Percentiles rank a stretch among this genome's conserved stretches.
Conservation (phyloP, 2,797 vertebrate species). For the Clarias pachynema region DNA sequence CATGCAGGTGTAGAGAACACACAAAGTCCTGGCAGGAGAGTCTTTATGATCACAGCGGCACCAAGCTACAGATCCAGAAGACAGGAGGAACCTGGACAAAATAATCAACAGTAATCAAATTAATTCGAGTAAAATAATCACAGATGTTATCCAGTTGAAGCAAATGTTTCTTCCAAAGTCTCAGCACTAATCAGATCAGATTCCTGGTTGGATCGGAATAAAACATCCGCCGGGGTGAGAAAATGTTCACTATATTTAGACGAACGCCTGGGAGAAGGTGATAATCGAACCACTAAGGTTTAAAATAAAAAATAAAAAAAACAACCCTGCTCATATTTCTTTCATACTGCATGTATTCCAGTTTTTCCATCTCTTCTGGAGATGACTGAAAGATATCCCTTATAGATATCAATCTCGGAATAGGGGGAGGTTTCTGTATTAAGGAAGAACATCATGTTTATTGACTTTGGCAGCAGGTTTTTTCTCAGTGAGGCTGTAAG, state of each 20-base stretch:
- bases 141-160: not conserved
- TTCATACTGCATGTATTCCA: too few relatives aligned
- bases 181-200: not conserved
- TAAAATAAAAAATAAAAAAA: too few relatives aligned
- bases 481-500: constrained; percentile 5
- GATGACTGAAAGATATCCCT: not conserved
- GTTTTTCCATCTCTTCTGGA: not conserved
- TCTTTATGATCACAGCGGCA: constrained; percentile 2
- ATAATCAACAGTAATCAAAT: not conserved
- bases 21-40: not conserved
- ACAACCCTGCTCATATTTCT: not conserved
- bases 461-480: constrained; percentile 9
- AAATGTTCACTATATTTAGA: not conserved
- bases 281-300: not conserved
- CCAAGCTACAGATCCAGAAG: not conserved
- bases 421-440: not conserved
- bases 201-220: not conserved
- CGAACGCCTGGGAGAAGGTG: not conserved
- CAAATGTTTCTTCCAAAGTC: not conserved
- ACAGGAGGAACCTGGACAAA: not conserved
- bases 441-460: not conserved
- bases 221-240: not conserved
- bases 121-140: not conserved
- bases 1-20: not conserved
- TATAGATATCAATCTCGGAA: not conserved